Evolutionary conservation across 2,113 vertebrate genomes (phyloP), one percentile per base, ranked within the genome.

Genomic region (Grammomys surdaster): DNA sequence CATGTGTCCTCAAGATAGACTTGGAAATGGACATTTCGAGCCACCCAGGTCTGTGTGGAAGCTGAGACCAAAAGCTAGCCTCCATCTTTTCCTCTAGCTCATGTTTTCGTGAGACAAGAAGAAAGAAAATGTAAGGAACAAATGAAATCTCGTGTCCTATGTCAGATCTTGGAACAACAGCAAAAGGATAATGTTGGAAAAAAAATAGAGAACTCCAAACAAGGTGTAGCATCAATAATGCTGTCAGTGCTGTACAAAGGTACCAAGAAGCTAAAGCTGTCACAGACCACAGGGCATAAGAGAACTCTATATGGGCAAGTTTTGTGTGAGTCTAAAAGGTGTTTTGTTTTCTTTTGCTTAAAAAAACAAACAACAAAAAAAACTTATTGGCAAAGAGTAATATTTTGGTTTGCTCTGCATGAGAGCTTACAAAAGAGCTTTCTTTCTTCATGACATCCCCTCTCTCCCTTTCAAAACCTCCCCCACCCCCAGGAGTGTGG

Each of bases 181-280:
- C 54, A 77, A 43, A 67, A 76, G 43, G 7, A 60, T 9, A 56
- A 76, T 60, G 65, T 69, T 91, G 43, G 63, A 20, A 0, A 58
- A 86, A 95, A 92, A 77, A 14, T 56, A 76, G 51, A 54, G n/a
- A 56, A 89, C 56, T 81, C 70, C 67, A 90, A 48, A 80, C n/a
- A 19, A 86, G 80, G 24, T 85, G n/a, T 31, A 78, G 51, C 82
- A 5, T 70, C 31, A 14, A n/a, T 3, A 7, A 24, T 12, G 22
- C 89, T 81, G 70, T 82, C 13, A 69, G 24, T 51, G 36, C 7
- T 12, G 8, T 14, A 31, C 19, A 82, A 92, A 75, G 60, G 19
- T 14, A 20, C 26, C 36, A 19, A 36, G 26, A 65, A 36, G n/a
- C 26, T 20, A 28, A 92, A 67, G 33, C 58, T 22, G 19, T 84